Percentiles rank a stretch among this genome's conserved stretches.
Conservation (phyloP, 2,797 vertebrate genomes). For the Meda fulgida region DNA sequence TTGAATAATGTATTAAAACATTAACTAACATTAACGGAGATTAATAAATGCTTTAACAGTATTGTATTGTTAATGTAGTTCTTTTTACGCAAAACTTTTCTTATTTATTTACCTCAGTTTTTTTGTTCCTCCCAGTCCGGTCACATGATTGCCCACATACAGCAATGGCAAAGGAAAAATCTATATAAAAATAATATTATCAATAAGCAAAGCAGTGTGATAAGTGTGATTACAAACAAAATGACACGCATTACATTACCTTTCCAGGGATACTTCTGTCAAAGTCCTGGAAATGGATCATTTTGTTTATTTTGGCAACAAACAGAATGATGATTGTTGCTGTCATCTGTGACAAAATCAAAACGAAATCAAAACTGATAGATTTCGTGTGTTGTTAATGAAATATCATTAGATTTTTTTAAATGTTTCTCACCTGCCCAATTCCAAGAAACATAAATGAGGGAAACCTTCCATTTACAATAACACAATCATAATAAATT, state of each 20-base stretch:
- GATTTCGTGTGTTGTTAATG: not conserved
- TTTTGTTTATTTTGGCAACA: constrained; percentile 82
- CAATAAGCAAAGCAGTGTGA: not conserved
- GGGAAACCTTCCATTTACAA: constrained; percentile 71
- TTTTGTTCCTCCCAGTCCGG: constrained; percentile 90
- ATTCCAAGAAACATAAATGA: constrained; percentile 77
- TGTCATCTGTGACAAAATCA: constrained; percentile 81
- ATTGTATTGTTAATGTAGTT: not conserved
- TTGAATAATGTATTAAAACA: not conserved
- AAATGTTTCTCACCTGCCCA: constrained; percentile 73
- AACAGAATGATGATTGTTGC: constrained; percentile 88
- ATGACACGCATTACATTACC: constrained; percentile 69
- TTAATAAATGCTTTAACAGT: not conserved
- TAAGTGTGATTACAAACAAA: not conserved
- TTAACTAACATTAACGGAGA: not conserved
- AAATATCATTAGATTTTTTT: not conserved
- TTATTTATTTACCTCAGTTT: constrained; percentile 85
- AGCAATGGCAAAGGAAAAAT: constrained; percentile 92
- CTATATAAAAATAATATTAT: constrained; percentile 66
- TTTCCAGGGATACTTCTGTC: constrained; percentile 83
- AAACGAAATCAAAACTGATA: not conserved
- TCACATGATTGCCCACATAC: constrained; percentile 91
- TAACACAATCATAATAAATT: not conserved
- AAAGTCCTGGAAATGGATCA: constrained; percentile 89
- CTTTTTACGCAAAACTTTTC: not conserved